A percentile compares a stretch with the other conserved stretches of the same genome.
These are phyloP conservation scores for Cosmopolites sordidus DNA, from an alignment of 2,888 invertebrate genomes.

Conservation along the genomic window DNA sequence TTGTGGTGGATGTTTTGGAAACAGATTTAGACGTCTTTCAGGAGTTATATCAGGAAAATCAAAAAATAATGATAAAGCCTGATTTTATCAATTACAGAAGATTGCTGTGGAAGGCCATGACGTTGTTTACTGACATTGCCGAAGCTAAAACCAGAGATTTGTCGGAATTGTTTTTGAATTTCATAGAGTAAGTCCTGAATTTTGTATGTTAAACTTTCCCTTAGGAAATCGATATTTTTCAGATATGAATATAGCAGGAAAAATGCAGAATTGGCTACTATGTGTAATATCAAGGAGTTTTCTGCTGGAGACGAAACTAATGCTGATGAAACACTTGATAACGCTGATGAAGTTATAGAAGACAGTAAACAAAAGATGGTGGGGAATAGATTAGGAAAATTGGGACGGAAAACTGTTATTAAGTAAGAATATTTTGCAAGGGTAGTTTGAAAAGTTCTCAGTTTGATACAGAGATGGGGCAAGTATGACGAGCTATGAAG, in stretches of 20 bases:
- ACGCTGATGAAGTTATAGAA: slow-evolving; percentile 42
- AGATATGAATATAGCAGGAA: slow-evolving; percentile 57
- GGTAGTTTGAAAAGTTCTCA: no score
- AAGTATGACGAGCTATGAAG: no score
- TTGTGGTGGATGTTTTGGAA: slow-evolving; percentile 24
- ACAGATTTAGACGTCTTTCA: slow-evolving; percentile 35
- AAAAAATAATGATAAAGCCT: slow-evolving; percentile 53
- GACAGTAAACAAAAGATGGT: slow-evolving; percentile 22
- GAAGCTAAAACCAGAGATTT: slow-evolving; percentile 79
- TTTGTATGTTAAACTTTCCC: no score
- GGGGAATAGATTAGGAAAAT: slow-evolving; percentile 27
- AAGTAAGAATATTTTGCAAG: slow-evolving; percentile 32
- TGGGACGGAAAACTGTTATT: slow-evolving; percentile 34
- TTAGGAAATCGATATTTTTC: no score
- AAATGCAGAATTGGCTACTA: slow-evolving; percentile 54
- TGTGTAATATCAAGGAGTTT: slow-evolving; percentile 54
- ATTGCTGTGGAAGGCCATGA: slow-evolving; percentile 77
- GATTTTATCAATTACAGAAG: slow-evolving; percentile 74
- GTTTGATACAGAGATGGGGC: no score
- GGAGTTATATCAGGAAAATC: slow-evolving; percentile 37
- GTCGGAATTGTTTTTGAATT: slow-evolving; percentile 73
- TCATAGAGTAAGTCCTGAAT: slow-evolving; percentile 67
- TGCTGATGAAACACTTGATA: slow-evolving; percentile 33
- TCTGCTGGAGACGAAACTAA: slow-evolving; percentile 38
- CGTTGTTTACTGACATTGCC: slow-evolving; percentile 66